A percentile compares a stretch with the other conserved stretches of the same genome.
Conservation (phyloP, 1,140 invertebrate species). For the Macrocentrus cingulum region DNA sequence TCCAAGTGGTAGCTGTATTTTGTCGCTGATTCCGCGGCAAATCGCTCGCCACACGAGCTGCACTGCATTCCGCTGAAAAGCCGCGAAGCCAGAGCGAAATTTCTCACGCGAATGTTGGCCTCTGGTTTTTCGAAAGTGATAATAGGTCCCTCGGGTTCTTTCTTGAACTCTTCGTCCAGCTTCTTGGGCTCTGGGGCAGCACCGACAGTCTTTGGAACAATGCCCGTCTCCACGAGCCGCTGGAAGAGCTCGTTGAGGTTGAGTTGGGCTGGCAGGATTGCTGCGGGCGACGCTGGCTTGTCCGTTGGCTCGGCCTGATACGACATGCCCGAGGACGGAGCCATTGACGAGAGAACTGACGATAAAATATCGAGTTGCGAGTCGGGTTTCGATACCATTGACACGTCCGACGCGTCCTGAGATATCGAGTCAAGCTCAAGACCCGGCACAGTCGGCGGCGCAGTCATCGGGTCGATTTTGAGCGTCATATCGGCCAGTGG, state of each 20-base stretch:
- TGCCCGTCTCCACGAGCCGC: constrained; percentile 81
- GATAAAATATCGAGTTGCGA: constrained; percentile 65
- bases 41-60: constrained; percentile 88
- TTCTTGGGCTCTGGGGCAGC: constrained; percentile 53
- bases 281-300: constrained; percentile 42
- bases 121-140: constrained; percentile 70
- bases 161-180: constrained; percentile 52
- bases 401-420: constrained; percentile 47
- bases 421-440: constrained; percentile 48
- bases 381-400: constrained; percentile 44
- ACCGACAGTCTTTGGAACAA: constrained; percentile 65
- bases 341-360: constrained; percentile 66
- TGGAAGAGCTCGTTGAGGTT: constrained; percentile 83
- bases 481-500: constrained; percentile 28
- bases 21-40: constrained; percentile 83
- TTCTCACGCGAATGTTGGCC: constrained; percentile 66
- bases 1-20: constrained; percentile 91
- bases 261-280: constrained; percentile 55
- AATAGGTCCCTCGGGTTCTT: constrained; percentile 61
- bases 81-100: constrained; percentile 66
- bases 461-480: constrained; percentile 3
- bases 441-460: constrained; percentile 33
- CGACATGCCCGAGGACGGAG: constrained; percentile 59
- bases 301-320: constrained; percentile 58
- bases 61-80: constrained; percentile 92